Evolutionary conservation across 2,888 invertebrate genomes (phyloP), one percentile per base, ranked within the genome.

Genomic region (Sesia bembeciformis): DNA sequence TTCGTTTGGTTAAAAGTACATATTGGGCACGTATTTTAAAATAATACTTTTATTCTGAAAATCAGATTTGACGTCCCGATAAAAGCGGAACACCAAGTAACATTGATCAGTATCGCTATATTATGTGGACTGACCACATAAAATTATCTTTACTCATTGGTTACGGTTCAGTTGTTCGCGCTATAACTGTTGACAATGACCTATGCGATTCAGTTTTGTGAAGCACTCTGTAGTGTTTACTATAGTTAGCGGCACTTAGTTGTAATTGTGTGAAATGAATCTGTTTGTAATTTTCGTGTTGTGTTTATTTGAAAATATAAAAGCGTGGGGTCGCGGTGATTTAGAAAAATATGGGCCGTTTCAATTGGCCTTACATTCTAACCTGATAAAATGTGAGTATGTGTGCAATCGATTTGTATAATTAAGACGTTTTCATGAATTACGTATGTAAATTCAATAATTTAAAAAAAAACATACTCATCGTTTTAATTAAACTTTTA

Each of bases 281-380:
- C 4, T 46, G 4, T 23, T 46, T 6, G 4, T 46, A 46, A 23
- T 7, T 4, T 3, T 46, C 46, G 46, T 46, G 8, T 7, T 7
- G 3, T 46, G n/a, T 46, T 46, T 7, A n/a, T n/a, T 4, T 46
- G 46, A 7, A 46, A 46, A n/a, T 40, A 57, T 62, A 3, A 49
- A 62, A 52, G 66, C 67, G 0, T 78, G 77, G 66, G 74, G 75
- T 55, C n/a, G n/a, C n/a, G n/a, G n/a, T n/a, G n/a, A n/a, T n/a
- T 68, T 81, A 55, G 84, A 84, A 52, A 82, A 78, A 58, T 85
- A 78, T 65, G 87, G 86, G 58, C 87, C 85, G 0, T 78, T 86
- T 46, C 78, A 78, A 58, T 49, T 81, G 7, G 79, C 74, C 3
- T 58, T 87, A 23, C 70, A 67, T 49, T 83, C 82, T 0, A 74